phyloP scores from a whole-genome alignment of 2,888 invertebrate species.

The Agonopterix subpropinquella region DNA sequence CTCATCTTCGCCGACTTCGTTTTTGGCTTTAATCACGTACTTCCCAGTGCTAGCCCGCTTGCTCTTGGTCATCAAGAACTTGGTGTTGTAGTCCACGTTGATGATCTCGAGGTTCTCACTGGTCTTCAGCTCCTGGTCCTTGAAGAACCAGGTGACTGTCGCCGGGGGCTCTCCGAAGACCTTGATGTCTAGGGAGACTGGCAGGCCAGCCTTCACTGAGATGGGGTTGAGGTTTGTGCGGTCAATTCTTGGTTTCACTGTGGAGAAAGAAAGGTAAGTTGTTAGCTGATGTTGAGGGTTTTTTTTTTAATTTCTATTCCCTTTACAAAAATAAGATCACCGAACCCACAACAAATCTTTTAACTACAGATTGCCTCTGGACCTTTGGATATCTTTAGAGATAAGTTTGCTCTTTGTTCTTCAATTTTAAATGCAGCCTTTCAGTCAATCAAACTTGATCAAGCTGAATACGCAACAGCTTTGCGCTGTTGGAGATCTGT shows the following conservation, averaged over 20 bases:
- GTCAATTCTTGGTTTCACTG: conserved; percentile 96
- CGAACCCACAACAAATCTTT: no score
- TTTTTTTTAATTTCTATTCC: no score
- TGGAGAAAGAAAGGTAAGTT: conserved; percentile 12
- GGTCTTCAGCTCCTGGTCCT: conserved; percentile 78
- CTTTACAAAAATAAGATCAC: no score
- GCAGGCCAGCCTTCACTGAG: conserved; percentile 91
- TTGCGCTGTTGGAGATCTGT: no score
- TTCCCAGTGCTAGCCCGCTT: conserved; percentile 89
- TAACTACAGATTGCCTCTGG: no score
- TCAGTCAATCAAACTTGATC: no score
- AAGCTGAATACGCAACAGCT: no score
- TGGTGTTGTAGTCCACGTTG: conserved; percentile 92
- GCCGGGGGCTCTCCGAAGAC: conserved; percentile 96
- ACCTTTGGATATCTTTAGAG: no score
- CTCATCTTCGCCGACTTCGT: conserved; percentile 94
- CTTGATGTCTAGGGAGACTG: conserved; percentile 90
- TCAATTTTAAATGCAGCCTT: no score
- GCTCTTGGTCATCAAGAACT: conserved; percentile 89
- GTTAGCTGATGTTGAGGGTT: no score
- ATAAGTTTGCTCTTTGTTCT: no score
- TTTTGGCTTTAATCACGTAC: conserved; percentile 92
- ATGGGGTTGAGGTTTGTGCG: conserved; percentile 90
- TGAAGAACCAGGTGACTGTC: conserved; percentile 91
- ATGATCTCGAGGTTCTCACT: conserved; percentile 83